A percentile compares a stretch with the other conserved stretches of the same genome.
phyloP scores from a whole-genome alignment of 2,797 vertebrate species.

The Buceros bicornis region DNA sequence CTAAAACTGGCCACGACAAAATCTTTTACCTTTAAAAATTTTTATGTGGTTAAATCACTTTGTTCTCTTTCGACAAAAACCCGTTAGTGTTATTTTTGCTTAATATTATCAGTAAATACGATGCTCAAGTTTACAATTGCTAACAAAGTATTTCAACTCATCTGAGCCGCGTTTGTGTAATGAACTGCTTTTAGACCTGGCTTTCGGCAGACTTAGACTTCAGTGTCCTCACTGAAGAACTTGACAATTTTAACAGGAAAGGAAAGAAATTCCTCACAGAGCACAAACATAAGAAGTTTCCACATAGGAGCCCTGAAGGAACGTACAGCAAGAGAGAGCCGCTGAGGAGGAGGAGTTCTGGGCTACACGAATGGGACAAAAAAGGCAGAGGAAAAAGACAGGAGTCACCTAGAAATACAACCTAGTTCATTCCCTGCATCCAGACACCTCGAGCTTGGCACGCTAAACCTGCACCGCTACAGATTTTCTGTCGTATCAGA shows the following conservation, averaged over 20 bases:
- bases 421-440: neutral
- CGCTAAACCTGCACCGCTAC: neutral
- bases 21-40: neutral
- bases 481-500: neutral
- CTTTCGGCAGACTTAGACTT: neutral
- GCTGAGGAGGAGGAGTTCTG: neutral
- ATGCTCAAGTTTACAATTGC: neutral
- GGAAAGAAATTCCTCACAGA: neutral
- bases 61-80: neutral
- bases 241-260: neutral
- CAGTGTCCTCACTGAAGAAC: neutral
- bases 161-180: neutral
- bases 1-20: neutral
- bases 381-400: neutral
- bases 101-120: neutral
- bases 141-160: neutral
- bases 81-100: neutral
- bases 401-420: neutral
- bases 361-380: neutral
- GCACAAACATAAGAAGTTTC: rapidly evolving
- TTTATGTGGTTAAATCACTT: neutral
- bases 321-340: neutral
- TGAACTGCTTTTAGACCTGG: neutral
- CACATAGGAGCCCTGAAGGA: neutral
- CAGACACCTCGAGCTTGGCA: neutral